These are phyloP conservation scores for Eurystomus glaucurus DNA, from an alignment of 2,797 vertebrate species.

Conservation along the genomic window DNA sequence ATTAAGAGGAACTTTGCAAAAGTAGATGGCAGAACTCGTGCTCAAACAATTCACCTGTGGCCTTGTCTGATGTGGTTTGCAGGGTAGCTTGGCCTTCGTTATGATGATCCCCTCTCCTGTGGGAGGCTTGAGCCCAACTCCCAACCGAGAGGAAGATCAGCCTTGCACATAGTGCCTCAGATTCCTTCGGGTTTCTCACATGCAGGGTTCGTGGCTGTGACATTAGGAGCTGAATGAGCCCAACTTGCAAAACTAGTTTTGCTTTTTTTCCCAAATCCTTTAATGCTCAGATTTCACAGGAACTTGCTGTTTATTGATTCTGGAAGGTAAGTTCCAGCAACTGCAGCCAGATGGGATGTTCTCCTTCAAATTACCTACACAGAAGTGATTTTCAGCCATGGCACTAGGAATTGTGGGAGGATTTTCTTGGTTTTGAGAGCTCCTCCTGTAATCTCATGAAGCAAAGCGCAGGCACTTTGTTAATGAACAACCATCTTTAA, in stretches of 20 bases:
- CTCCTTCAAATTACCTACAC: neutral
- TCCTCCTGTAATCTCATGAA: neutral
- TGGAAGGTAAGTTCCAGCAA: neutral
- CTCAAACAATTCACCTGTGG: neutral
- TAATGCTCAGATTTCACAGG: neutral
- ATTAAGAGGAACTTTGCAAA: neutral
- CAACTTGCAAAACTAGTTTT: constrained; percentile 51
- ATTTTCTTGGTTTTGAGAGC: neutral
- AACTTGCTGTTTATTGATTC: neutral
- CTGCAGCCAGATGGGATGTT: neutral
- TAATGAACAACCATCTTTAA: neutral
- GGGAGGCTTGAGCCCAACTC: neutral
- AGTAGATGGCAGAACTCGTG: neutral
- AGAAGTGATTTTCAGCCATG: neutral
- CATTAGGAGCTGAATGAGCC: constrained; percentile 5
- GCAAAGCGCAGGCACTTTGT: neutral
- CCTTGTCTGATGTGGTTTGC: neutral
- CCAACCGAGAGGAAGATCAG: neutral
- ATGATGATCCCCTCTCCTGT: neutral
- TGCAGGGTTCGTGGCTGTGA: neutral
- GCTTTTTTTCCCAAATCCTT: neutral
- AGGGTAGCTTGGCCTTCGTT: neutral
- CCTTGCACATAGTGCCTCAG: neutral
- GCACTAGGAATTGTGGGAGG: neutral
- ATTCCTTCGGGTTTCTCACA: neutral